Base-by-base conservation (phyloP, 2,797 vertebrate species). In the Melopsittacus undulatus region DNA sequence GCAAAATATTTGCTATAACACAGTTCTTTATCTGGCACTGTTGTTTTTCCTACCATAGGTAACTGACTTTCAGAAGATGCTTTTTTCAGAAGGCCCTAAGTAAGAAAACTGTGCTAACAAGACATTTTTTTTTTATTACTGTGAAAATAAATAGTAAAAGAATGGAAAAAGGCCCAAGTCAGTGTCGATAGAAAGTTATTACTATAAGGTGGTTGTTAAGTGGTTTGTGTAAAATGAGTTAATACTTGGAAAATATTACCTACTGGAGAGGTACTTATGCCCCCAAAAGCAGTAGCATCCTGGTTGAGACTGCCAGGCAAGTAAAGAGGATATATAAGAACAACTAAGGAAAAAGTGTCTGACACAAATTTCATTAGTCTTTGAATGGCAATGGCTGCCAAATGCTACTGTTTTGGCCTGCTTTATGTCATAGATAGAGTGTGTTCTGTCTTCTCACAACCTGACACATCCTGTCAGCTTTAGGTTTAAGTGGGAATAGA, bases 141-240 rank as follows among this genome's bases (percentile, higher is more conserved):
- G 83, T 66, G 84, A 77, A 90, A 46, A 90, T 89, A 91, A 84
- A 90, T 72, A 82, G 70, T 61, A 78, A 89, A 89, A 91, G 48
- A 85, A 90, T 52, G 88, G 40, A 90, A 81, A 74, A 56, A 42
- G 75, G 26, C 34, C 49, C 36, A 76, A 40, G 80, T 92, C 68
- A 88, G 62, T 40, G 78, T 49, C 21, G 49, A 81, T 54, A 70
- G 63, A 73, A 97, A 93, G 85, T 90, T 79, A 83, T 95, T 95
- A 78, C 36, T 89, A 29, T 72, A 45, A 64, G 34, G 61, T 75
- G 67, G 20, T 75, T 90, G 43, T 77, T 96, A 86, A 86, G 52
- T 89, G 66, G 26, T 63, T 85, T 77, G 62, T 76, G 27, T 75
- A 86, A 91, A 95, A 95, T 88, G 63, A 89, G 46, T 77, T 90